Percentiles rank a stretch among this genome's conserved stretches.
Conservation (phyloP, 2,113 vertebrate species). For the Lagopus muta region DNA sequence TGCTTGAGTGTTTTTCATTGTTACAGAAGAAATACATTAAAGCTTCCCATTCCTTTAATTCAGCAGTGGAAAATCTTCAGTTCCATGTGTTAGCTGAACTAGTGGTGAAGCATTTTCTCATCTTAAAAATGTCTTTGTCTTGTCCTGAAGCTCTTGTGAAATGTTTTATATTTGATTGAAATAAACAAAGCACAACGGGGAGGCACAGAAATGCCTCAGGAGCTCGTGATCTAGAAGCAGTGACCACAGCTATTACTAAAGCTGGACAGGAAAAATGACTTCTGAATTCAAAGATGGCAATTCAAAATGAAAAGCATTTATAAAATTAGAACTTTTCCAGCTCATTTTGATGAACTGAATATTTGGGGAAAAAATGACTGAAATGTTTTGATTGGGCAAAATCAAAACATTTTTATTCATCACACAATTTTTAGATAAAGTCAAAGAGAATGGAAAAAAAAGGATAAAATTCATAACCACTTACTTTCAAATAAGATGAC, state of each 20-base stretch:
- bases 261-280: background rate
- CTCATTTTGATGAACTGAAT: background rate
- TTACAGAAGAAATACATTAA: slow-evolving; percentile 27
- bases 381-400: slow-evolving; percentile 6
- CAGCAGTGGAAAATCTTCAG: slow-evolving; percentile 15
- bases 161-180: background rate
- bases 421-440: background rate
- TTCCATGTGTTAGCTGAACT: background rate
- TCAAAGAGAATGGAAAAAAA: background rate
- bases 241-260: background rate
- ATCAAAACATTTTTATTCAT: slow-evolving; percentile 1
- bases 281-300: slow-evolving; percentile 20
- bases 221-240: slow-evolving; percentile 16
- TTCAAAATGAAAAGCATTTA: slow-evolving; percentile 23
- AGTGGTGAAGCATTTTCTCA: background rate
- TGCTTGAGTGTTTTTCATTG: slow-evolving; percentile 23
- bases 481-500: background rate
- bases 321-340: background rate
- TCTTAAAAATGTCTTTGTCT: slow-evolving; percentile 23
- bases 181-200: slow-evolving; percentile 32
- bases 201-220: slow-evolving; percentile 29
- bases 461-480: background rate
- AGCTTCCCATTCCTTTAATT: slow-evolving; percentile 32
- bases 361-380: background rate
- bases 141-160: slow-evolving; percentile 41